These are phyloP conservation scores for Parnassius glacialis DNA, from an alignment of 2,888 invertebrate genomes.

Conservation along the genomic window DNA sequence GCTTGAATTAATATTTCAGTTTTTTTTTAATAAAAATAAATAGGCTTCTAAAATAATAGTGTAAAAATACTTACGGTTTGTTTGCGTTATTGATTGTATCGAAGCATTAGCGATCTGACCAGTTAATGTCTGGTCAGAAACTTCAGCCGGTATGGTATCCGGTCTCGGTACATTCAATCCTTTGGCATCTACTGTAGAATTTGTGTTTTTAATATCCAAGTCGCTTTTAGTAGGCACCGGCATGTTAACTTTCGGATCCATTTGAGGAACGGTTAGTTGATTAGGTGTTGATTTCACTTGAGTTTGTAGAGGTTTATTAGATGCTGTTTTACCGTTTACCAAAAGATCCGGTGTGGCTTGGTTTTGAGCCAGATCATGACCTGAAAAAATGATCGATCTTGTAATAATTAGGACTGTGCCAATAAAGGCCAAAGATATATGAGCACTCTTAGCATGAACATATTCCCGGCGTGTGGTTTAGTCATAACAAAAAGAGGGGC, in stretches of 20 bases:
- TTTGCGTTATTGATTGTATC: background rate
- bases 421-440: too few species aligned
- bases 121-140: background rate
- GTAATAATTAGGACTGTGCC: too few species aligned
- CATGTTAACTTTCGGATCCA: slow-evolving; percentile 7
- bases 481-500: too few species aligned
- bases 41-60: background rate
- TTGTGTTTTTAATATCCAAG: slow-evolving; percentile 11
- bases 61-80: slow-evolving; percentile 6
- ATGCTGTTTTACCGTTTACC: slow-evolving; percentile 51
- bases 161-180: slow-evolving; percentile 4
- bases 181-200: background rate
- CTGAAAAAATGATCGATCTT: slow-evolving; percentile 23
- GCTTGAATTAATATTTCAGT: background rate
- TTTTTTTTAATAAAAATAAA: background rate
- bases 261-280: slow-evolving; percentile 33
- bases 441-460: too few species aligned
- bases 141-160: background rate
- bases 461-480: too few species aligned
- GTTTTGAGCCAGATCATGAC: slow-evolving; percentile 46
- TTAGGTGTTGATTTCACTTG: slow-evolving; percentile 34
- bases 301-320: slow-evolving; percentile 9
- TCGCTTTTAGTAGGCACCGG: slow-evolving; percentile 4
- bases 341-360: slow-evolving; percentile 65
- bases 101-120: background rate